Conservation (phyloP, 2,888 invertebrate species). For the Torymus auratus region DNA sequence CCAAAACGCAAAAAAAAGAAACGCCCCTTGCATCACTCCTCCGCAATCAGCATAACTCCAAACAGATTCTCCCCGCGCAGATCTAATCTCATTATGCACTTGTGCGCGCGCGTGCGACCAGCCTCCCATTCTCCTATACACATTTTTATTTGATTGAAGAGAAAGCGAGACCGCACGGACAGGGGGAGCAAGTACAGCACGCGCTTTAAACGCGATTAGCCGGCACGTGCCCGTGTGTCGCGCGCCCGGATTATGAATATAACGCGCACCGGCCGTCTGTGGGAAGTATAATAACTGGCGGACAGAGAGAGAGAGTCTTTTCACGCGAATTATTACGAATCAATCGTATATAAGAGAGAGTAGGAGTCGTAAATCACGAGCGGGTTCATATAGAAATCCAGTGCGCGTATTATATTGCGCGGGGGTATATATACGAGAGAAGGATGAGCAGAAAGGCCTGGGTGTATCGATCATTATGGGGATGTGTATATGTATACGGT, state of each 20-base stretch:
- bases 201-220: conserved; percentile 44
- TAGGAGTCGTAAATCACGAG: conserved; percentile 51
- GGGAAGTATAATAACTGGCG: neutral
- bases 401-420: conserved; percentile 16
- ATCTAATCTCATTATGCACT: conserved; percentile 50
- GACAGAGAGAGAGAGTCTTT: neutral
- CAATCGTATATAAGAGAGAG: conserved; percentile 37
- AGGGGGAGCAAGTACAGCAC: neutral
- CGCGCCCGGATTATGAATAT: conserved; percentile 76
- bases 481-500: neutral
- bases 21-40: no score
- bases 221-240: conserved; percentile 74
- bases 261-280: conserved; percentile 65
- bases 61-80: neutral
- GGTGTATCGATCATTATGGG: conserved; percentile 10
- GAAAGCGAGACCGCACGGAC: neutral
- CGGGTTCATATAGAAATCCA: conserved; percentile 46
- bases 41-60: neutral
- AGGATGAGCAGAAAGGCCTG: no score
- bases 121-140: neutral
- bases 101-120: conserved; percentile 43
- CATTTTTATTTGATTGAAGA: neutral
- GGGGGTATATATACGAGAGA: neutral
- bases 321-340: conserved; percentile 52
- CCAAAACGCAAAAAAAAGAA: neutral